phyloP scores from a whole-genome alignment of 2,888 invertebrate species.

The Macrosiphum euphorbiae region DNA sequence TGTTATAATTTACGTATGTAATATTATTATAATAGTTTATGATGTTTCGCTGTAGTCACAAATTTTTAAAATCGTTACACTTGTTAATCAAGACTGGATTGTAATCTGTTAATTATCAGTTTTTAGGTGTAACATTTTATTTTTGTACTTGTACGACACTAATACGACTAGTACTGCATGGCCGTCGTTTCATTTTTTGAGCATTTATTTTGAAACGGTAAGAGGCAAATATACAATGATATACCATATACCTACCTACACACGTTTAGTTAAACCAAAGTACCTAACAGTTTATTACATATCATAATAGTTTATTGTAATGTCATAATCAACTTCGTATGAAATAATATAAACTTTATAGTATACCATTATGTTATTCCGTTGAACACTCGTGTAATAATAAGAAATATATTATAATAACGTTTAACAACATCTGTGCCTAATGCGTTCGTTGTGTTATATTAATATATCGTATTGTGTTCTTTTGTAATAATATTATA shows the following conservation, averaged over 20 bases:
- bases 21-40: neutral
- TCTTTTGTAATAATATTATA: slow-evolving; percentile 2
- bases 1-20: neutral
- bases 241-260: neutral
- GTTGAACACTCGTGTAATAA: neutral
- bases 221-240: neutral
- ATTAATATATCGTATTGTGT: neutral
- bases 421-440: slow-evolving; percentile 38
- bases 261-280: neutral
- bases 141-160: neutral
- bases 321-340: neutral
- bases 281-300: neutral
- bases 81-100: neutral
- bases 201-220: neutral
- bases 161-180: neutral
- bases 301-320: neutral
- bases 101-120: neutral
- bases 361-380: neutral
- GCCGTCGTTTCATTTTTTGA: neutral
- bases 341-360: neutral
- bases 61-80: neutral
- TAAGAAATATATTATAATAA: neutral
- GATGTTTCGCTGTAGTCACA: neutral
- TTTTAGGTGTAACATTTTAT: neutral
- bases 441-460: neutral